These are phyloP conservation scores for Hippocampus mohnikei DNA, from an alignment of 2,113 vertebrate species.

Conservation along the genomic window DNA sequence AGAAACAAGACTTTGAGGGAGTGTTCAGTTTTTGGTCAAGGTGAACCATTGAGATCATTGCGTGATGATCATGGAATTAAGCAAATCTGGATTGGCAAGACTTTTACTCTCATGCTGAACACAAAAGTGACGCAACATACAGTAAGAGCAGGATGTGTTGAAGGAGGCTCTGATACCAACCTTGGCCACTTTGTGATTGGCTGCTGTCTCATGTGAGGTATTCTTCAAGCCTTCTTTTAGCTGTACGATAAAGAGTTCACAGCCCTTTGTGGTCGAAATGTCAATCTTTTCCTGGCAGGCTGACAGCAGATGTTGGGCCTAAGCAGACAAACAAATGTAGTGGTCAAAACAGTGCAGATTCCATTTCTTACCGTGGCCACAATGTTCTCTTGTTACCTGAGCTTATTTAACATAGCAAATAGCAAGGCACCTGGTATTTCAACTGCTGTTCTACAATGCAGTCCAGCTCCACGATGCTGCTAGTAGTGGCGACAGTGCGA, in stretches of 20 bases:
- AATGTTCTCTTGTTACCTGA: neutral
- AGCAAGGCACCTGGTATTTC: too few species aligned
- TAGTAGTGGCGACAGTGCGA: too few species aligned
- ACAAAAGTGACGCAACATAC: neutral
- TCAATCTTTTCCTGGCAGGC: constrained; percentile 97
- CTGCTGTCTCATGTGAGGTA: constrained; percentile 98
- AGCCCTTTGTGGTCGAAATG: constrained; percentile 92
- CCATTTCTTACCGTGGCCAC: neutral
- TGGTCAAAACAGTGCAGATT: neutral
- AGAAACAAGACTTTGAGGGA: neutral
- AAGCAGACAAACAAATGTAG: constrained; percentile 19
- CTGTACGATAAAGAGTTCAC: constrained; percentile 93
- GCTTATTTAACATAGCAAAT: too few species aligned
- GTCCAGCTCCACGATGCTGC: too few species aligned
- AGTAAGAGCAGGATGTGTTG: neutral
- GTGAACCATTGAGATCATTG: neutral
- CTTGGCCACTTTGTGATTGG: constrained; percentile 99
- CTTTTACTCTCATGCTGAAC: neutral
- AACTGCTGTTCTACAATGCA: too few species aligned
- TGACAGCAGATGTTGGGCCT: constrained; percentile 95
- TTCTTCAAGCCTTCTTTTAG: constrained; percentile 98
- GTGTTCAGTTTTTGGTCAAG: neutral
- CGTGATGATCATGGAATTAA: neutral
- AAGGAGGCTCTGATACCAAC: constrained; percentile 63
- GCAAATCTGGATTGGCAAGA: neutral